A percentile compares a stretch with the other conserved stretches of the same genome.
Conservation (phyloP, 2,797 vertebrate species). For the Anolis apletophallus region DNA sequence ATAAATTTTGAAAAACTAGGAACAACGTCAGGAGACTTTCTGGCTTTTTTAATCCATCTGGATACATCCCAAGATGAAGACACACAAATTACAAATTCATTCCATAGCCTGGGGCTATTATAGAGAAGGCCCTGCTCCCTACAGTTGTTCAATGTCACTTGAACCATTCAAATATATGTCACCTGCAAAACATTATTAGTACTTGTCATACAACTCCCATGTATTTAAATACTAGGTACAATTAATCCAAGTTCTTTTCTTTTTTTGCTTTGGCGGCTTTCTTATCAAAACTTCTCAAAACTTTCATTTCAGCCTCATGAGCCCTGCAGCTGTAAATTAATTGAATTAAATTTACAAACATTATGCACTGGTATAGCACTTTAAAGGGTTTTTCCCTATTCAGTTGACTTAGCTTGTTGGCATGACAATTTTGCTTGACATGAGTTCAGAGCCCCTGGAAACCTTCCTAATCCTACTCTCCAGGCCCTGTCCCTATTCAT, state of each 20-base stretch:
- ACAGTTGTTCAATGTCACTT: not conserved
- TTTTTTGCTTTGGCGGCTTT: constrained; percentile 68
- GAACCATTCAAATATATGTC: not conserved
- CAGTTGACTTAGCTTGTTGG: constrained; percentile 70
- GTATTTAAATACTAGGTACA: constrained; percentile 59
- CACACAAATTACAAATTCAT: not conserved
- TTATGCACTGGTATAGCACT: constrained; percentile 71
- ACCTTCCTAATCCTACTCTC: constrained; percentile 76
- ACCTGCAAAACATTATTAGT: constrained; percentile 26
- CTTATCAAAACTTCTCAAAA: constrained; percentile 78
- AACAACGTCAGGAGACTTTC: too few species aligned
- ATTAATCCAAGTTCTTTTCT: constrained; percentile 65
- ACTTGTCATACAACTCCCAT: constrained; percentile 58
- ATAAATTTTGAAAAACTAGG: too few species aligned
- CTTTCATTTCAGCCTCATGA: constrained; percentile 75
- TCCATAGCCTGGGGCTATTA: not conserved
- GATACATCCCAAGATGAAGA: not conserved
- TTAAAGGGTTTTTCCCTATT: constrained; percentile 64
- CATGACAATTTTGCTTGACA: constrained; percentile 75
- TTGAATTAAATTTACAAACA: constrained; percentile 81
- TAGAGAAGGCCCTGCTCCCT: constrained; percentile 16
- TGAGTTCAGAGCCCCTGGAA: constrained; percentile 78
- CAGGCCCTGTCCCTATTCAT: constrained; percentile 75
- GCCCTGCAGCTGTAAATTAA: constrained; percentile 80
- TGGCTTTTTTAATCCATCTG: too few species aligned